Evolutionary conservation across 2,113 vertebrate genomes (phyloP).

Genomic region (Cinclus cinclus): DNA sequence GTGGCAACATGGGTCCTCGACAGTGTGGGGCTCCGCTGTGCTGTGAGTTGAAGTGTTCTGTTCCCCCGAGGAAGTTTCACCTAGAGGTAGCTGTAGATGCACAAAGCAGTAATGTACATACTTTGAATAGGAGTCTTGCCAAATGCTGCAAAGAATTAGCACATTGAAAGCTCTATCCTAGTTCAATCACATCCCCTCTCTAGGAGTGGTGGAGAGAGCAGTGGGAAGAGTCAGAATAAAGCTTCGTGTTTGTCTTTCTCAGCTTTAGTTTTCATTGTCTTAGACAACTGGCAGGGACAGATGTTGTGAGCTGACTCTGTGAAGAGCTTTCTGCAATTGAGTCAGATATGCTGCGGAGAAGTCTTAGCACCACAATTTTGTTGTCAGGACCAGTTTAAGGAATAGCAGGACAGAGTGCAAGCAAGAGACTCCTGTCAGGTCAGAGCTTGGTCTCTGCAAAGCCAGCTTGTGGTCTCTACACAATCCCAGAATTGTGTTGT

Average conservation of each 20-base stretch:
- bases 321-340: not conserved
- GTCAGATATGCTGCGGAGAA: not conserved
- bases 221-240: not conserved
- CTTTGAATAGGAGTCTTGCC: not conserved
- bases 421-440: not conserved
- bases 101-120: not conserved
- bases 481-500: not conserved
- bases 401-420: not conserved
- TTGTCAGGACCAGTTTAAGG: not conserved
- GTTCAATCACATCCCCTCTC: not conserved
- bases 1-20: conserved; percentile 90
- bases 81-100: not conserved
- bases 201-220: not conserved
- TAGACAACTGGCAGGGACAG: not conserved
- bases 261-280: not conserved
- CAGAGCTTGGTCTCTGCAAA: too few species aligned
- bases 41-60: conserved; percentile 73
- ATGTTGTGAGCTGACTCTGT: not conserved
- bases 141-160: not conserved
- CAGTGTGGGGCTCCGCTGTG: conserved; percentile 81
- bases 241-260: not conserved
- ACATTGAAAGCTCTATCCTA: not conserved
- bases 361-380: not conserved
- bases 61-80: not conserved
- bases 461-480: not conserved